Evolutionary conservation across 2,797 vertebrate genomes (phyloP).

Genomic region (Pogonophryne albipinna): DNA sequence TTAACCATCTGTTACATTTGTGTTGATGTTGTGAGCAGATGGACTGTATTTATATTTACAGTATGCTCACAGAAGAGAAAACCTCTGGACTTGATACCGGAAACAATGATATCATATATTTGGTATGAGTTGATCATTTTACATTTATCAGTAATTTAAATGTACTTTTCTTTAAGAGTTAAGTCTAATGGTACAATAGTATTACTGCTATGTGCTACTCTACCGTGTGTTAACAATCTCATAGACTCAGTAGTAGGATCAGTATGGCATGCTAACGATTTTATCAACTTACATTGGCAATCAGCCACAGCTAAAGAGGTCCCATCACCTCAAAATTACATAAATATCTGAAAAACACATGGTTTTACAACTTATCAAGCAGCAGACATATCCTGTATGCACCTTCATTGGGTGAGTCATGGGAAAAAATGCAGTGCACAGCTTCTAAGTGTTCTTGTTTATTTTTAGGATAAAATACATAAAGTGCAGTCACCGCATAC

Average conservation of each 20-base stretch:
- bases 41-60: background rate
- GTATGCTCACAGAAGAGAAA: background rate
- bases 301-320: constrained; percentile 55
- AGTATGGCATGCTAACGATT: constrained; percentile 39
- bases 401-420: constrained; percentile 34
- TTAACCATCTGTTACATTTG: background rate
- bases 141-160: constrained; percentile 5
- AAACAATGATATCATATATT: background rate
- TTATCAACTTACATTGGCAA: constrained; percentile 69
- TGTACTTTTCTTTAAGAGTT: background rate
- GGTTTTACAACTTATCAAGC: constrained; percentile 3
- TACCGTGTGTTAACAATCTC: background rate
- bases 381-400: constrained; percentile 32
- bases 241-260: background rate
- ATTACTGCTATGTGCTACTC: background rate
- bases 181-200: background rate
- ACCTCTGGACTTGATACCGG: background rate
- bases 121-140: constrained; percentile 5
- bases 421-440: constrained; percentile 16
- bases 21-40: background rate
- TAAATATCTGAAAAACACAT: constrained; percentile 35
- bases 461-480: constrained; percentile 14
- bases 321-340: constrained; percentile 50
- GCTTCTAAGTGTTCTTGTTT: constrained; percentile 29
- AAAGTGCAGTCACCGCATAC: constrained; percentile 1